A percentile compares a stretch with the other conserved stretches of the same genome.
Evolutionary conservation across 2,113 vertebrate genomes (phyloP).

Genomic region (Forbesichthys agassizii): DNA sequence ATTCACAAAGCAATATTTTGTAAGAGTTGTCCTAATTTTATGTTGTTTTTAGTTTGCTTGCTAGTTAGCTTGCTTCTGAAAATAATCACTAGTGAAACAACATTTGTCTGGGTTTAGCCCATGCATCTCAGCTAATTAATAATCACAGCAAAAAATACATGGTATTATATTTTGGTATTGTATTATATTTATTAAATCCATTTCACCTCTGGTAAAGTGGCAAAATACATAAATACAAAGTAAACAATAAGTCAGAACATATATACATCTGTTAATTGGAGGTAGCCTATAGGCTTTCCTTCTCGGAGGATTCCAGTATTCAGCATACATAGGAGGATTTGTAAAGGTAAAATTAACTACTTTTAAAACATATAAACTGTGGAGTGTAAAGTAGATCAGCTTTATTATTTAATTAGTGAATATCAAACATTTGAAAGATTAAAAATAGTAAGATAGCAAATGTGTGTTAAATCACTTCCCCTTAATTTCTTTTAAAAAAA

Average conservation of each 20-base stretch:
- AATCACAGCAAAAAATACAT: background rate
- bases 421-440: conserved; percentile 18
- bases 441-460: background rate
- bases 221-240: conserved; percentile 40
- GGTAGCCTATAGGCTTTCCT: conserved; percentile 8
- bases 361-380: conserved; percentile 30
- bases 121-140: background rate
- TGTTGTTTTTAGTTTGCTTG: too few species aligned
- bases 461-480: background rate
- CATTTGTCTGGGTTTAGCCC: background rate
- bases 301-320: background rate
- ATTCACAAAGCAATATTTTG: too few species aligned
- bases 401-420: conserved; percentile 17
- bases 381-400: conserved; percentile 30
- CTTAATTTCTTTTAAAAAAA: conserved; percentile 10
- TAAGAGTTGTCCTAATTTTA: too few species aligned
- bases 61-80: too few species aligned
- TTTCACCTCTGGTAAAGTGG: conserved; percentile 38
- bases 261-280: background rate
- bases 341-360: conserved; percentile 10
- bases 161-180: background rate
- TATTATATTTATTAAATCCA: conserved; percentile 4
- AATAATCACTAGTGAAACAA: background rate
- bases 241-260: background rate
- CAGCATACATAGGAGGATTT: conserved; percentile 16